phyloP scores from a whole-genome alignment of 1,140 invertebrate genomes.

The Drosophila saltans region DNA sequence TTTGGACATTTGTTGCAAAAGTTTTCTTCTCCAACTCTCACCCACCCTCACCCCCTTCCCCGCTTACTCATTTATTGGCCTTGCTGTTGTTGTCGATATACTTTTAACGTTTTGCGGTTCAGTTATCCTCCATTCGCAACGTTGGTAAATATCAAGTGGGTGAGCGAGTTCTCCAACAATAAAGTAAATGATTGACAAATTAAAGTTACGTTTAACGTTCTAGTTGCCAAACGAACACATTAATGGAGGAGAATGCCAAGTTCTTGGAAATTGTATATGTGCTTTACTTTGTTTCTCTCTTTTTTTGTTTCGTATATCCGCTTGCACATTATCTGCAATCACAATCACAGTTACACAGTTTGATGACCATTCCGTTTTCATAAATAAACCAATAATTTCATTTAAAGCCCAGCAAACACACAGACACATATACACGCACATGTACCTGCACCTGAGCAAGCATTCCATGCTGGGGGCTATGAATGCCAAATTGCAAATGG shows the following conservation, averaged over 20 bases:
- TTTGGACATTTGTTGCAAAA: conserved; percentile 78
- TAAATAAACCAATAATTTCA: conserved; percentile 79
- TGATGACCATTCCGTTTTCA: conserved; percentile 67
- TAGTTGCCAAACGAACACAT: neutral
- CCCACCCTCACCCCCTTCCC: neutral
- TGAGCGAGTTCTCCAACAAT: conserved; percentile 34
- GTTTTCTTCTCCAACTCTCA: conserved; percentile 34
- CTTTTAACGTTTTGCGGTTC: conserved; percentile 37
- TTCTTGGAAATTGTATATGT: neutral
- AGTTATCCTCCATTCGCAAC: conserved; percentile 19
- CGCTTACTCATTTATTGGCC: conserved; percentile 29
- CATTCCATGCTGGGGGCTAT: conserved; percentile 45
- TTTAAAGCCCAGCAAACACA: conserved; percentile 62
- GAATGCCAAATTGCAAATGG: conserved; percentile 53
- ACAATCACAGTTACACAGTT: conserved; percentile 67
- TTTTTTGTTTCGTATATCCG: neutral
- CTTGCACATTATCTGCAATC: conserved; percentile 48
- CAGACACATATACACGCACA: conserved; percentile 24
- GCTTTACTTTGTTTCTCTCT: neutral
- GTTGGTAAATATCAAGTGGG: conserved; percentile 44
- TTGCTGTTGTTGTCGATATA: conserved; percentile 43
- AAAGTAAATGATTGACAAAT: conserved; percentile 44
- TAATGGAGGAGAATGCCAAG: neutral
- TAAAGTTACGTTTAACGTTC: conserved; percentile 7
- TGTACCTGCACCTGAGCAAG: conserved; percentile 34